Conservation (phyloP, 2,797 vertebrate species). For the Epinephelus coioides region DNA sequence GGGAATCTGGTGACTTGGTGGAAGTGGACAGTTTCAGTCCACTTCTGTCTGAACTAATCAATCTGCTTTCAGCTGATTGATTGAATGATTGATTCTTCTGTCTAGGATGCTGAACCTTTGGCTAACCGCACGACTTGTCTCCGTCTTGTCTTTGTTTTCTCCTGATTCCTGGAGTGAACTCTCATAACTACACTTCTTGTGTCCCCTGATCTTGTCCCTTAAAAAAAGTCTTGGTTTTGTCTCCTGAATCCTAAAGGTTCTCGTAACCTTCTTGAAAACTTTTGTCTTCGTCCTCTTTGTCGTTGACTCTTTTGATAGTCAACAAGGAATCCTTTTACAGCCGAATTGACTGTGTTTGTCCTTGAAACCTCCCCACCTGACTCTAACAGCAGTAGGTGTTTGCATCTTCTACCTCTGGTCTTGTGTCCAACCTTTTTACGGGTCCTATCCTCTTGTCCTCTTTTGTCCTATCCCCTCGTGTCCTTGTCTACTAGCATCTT, state of each 20-base stretch:
- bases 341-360: not conserved
- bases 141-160: slow-evolving; percentile 3
- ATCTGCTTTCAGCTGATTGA: not conserved
- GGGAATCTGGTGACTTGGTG: not conserved
- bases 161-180: not conserved
- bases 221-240: slow-evolving; percentile 4
- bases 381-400: slow-evolving; percentile 2
- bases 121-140: slow-evolving; percentile 29
- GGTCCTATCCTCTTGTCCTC: slow-evolving; percentile 10
- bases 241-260: slow-evolving; percentile 13
- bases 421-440: slow-evolving; percentile 1
- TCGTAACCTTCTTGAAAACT: slow-evolving; percentile 28
- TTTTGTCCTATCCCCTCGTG: slow-evolving; percentile 19
- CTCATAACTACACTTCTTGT: not conserved
- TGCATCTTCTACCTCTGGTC: not conserved
- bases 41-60: slow-evolving; percentile 26
- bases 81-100: slow-evolving; percentile 8
- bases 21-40: not conserved
- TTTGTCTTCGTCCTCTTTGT: slow-evolving; percentile 18
- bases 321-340: not conserved
- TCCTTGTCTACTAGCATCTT: slow-evolving; percentile 46
- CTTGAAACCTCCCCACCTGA: slow-evolving; percentile 26
- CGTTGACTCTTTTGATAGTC: not conserved
- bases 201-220: not conserved
- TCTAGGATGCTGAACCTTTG: slow-evolving; percentile 34